These are phyloP conservation scores for Okapia johnstoni DNA, from an alignment of 2,113 vertebrate species.

Conservation along the genomic window DNA sequence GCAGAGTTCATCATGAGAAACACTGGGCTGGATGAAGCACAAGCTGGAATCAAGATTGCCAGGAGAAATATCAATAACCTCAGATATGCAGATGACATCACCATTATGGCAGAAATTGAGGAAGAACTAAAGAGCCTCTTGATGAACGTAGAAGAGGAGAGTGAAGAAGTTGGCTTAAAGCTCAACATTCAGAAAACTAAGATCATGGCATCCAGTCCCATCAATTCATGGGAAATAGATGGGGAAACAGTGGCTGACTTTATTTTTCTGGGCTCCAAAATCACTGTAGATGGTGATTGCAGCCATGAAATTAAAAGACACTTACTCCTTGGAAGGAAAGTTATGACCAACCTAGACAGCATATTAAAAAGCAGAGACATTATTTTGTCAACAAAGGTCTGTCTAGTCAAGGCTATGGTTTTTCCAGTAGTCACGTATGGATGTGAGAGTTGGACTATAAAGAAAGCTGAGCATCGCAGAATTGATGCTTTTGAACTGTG, in stretches of 20 bases:
- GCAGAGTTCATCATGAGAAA: background rate
- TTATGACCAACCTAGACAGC: background rate
- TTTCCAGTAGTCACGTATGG: background rate
- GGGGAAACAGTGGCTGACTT: background rate
- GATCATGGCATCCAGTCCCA: background rate
- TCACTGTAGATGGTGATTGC: background rate
- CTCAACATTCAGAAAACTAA: background rate
- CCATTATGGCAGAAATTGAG: background rate
- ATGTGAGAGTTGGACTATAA: background rate
- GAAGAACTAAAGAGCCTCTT: background rate
- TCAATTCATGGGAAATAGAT: background rate
- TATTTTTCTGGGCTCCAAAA: background rate
- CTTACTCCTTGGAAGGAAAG: background rate
- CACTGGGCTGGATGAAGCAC: background rate
- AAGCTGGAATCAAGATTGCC: background rate
- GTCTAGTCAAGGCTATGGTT: background rate
- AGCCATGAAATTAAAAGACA: background rate
- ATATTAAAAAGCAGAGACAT: background rate
- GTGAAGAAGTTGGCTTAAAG: background rate
- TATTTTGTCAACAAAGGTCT: background rate
- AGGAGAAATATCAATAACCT: background rate
- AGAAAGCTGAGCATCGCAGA: accelerated
- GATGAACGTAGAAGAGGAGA: background rate
- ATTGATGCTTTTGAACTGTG: background rate
- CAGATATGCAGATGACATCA: background rate